These are phyloP conservation scores for Sinocyclocheilus anophthalmus DNA, from an alignment of 2,113 vertebrate species.

Conservation along the genomic window DNA sequence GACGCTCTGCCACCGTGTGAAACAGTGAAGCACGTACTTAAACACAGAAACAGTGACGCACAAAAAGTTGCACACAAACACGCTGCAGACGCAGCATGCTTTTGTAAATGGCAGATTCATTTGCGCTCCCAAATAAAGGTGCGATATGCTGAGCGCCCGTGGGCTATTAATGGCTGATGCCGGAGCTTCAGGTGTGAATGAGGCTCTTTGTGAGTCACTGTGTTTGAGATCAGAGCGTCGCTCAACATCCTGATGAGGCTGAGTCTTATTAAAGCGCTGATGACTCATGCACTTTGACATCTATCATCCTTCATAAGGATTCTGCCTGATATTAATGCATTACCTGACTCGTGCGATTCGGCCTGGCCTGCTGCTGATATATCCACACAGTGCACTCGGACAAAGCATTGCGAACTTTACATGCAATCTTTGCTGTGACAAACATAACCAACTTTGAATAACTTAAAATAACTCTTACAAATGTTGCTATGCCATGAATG, in stretches of 20 bases:
- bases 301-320: background rate
- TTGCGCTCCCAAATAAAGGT: slow-evolving; percentile 43
- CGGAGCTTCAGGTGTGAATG: slow-evolving; percentile 22
- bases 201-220: slow-evolving; percentile 38
- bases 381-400: background rate
- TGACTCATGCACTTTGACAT: slow-evolving; percentile 26
- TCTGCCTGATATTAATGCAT: background rate
- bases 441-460: background rate
- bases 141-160: background rate
- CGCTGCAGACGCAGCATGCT: slow-evolving; percentile 28
- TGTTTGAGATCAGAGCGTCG: background rate
- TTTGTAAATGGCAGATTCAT: slow-evolving; percentile 48
- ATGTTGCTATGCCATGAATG: background rate
- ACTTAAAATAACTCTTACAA: background rate
- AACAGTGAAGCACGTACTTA: slow-evolving; percentile 38
- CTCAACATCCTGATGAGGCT: background rate
- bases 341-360: background rate
- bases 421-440: background rate
- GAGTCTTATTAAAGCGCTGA: slow-evolving; percentile 11
- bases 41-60: background rate
- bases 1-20: slow-evolving; percentile 12
- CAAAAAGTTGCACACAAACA: slow-evolving; percentile 27
- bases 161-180: slow-evolving; percentile 37
- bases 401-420: background rate
- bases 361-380: background rate